Conservation (phyloP, 2,888 invertebrate genomes). For the Eupithecia dodoneata region DNA sequence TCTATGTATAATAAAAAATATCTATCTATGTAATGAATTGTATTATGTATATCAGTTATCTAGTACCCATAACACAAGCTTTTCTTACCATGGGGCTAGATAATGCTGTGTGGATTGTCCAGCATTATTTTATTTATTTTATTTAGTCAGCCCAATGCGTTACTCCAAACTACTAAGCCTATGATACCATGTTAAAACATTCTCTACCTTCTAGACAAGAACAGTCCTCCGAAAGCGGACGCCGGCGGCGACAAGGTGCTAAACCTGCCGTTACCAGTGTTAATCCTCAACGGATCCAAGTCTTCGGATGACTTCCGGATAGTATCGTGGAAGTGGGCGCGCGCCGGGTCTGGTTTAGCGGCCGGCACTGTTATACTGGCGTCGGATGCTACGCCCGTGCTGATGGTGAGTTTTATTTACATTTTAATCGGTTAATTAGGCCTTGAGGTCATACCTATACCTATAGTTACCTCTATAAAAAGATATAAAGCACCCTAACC, state of each 20-base stretch:
- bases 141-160: background rate
- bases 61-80: too few species aligned
- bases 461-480: too few species aligned
- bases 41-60: too few species aligned
- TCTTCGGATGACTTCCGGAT: constrained; percentile 95
- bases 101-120: too few species aligned
- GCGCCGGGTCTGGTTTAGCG: constrained; percentile 90
- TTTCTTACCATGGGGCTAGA: too few species aligned
- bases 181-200: background rate
- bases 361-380: constrained; percentile 91
- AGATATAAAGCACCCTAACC: too few species aligned
- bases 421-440: too few species aligned
- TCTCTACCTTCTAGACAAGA: constrained; percentile 87
- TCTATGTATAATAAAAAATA: too few species aligned
- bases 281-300: constrained; percentile 92
- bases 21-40: too few species aligned
- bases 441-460: too few species aligned
- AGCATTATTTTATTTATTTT: too few species aligned
- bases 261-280: constrained; percentile 88
- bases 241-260: constrained; percentile 94
- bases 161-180: background rate
- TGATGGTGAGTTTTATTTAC: constrained; percentile 72
- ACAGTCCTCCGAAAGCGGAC: constrained; percentile 94
- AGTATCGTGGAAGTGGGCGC: constrained; percentile 92
- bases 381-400: constrained; percentile 90